Conservation (phyloP, 23 tunicate genomes). For the Halocynthia aurantium region DNA sequence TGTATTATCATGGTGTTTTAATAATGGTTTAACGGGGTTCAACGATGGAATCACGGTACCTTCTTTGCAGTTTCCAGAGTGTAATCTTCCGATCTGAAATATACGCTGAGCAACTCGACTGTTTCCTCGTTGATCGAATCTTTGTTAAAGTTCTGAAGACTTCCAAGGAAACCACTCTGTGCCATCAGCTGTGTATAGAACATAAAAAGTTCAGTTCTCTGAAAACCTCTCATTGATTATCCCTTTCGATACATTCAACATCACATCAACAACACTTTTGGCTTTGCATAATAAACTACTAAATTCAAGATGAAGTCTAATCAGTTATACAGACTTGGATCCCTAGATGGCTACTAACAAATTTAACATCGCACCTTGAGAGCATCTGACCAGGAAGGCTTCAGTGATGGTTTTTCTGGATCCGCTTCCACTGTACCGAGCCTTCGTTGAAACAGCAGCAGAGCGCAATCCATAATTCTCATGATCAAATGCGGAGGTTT, state of each 20-base stretch:
- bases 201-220: neutral
- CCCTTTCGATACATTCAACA: neutral
- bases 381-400: constrained; percentile 94
- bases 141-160: constrained; percentile 84
- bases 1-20: too few species aligned
- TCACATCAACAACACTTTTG: too few species aligned
- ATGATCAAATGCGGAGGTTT: constrained; percentile 99
- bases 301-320: too few species aligned
- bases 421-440: constrained; percentile 64
- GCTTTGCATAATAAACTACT: too few species aligned
- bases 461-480: constrained; percentile 96
- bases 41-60: constrained; percentile 7
- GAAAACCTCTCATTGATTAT: neutral
- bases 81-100: constrained; percentile 85
- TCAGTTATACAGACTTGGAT: too few species aligned
- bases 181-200: constrained; percentile 68
- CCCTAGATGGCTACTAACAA: too few species aligned
- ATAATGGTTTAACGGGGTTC: too few species aligned
- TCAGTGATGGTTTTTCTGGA: constrained; percentile 67
- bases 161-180: constrained; percentile 64
- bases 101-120: constrained; percentile 73
- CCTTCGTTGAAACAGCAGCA: constrained; percentile 71
- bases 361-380: constrained; percentile 42
- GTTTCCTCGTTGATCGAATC: constrained; percentile 94
- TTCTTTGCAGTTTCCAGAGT: constrained; percentile 86